Conservation (phyloP, 2,113 vertebrate species). For the Cyprinodon tularosa region DNA sequence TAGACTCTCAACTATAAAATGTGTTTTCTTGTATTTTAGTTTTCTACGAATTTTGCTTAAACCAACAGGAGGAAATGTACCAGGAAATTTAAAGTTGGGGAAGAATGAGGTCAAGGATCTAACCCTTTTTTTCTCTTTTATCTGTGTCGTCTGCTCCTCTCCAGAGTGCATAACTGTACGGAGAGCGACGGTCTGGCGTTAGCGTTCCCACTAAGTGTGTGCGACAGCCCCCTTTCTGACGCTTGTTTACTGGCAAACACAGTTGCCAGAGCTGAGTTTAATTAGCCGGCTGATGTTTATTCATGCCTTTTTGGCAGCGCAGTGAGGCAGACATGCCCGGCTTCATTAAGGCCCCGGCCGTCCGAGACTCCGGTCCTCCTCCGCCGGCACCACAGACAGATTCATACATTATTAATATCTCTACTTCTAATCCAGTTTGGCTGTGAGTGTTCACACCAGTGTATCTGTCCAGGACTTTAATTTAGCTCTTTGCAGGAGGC, state of each 20-base stretch:
- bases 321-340: constrained; percentile 58
- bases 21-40: neutral
- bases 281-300: constrained; percentile 81
- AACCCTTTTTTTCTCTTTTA: neutral
- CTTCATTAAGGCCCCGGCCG: constrained; percentile 66
- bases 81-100: constrained; percentile 7
- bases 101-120: constrained; percentile 31
- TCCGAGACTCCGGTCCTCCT: constrained; percentile 51
- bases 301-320: constrained; percentile 69
- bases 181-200: constrained; percentile 33
- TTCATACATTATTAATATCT: constrained; percentile 74
- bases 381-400: constrained; percentile 37
- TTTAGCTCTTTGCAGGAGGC: constrained; percentile 14
- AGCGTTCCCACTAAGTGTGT: constrained; percentile 38
- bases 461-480: constrained; percentile 17
- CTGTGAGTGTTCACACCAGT: neutral
- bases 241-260: constrained; percentile 75
- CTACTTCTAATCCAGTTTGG: constrained; percentile 50
- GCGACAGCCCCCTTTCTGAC: constrained; percentile 27
- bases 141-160: constrained; percentile 18
- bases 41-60: neutral
- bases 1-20: too few species aligned
- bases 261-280: constrained; percentile 69
- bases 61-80: neutral
- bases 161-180: constrained; percentile 42